Evolutionary conservation across 2,113 vertebrate genomes (phyloP).

Genomic region (Leptobrachium ailaonicum): DNA sequence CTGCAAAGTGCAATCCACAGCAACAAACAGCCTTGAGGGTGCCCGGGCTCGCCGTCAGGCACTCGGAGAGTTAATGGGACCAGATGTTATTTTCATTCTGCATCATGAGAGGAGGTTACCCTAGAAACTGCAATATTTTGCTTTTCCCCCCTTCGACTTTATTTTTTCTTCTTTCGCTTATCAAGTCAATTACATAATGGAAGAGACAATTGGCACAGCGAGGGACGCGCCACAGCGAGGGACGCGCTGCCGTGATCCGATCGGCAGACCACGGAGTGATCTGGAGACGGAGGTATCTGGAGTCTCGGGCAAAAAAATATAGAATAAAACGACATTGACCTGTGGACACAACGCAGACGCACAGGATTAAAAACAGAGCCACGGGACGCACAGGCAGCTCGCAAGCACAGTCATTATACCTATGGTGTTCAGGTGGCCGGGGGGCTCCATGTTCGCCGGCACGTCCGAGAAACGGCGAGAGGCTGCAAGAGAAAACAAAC

Average conservation of each 20-base stretch:
- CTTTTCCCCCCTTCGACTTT: neutral
- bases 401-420: slow-evolving; percentile 32
- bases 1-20: neutral
- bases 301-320: neutral
- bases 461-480: slow-evolving; percentile 47
- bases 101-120: slow-evolving; percentile 29
- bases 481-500: slow-evolving; percentile 38
- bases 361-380: slow-evolving; percentile 6
- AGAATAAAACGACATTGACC: slow-evolving; percentile 3
- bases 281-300: neutral
- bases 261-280: neutral
- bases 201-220: neutral
- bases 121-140: slow-evolving; percentile 32
- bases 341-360: slow-evolving; percentile 27
- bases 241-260: neutral
- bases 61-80: neutral
- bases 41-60: neutral
- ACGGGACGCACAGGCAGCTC: slow-evolving; percentile 15
- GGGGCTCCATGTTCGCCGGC: slow-evolving; percentile 30
- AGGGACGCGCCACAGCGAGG: neutral
- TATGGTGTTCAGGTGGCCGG: slow-evolving; percentile 35
- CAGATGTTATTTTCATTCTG: slow-evolving; percentile 27
- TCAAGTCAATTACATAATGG: slow-evolving; percentile 23
- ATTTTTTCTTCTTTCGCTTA: slow-evolving; percentile 5
- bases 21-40: neutral